These are phyloP conservation scores for Rhadina sibilatrix DNA, from an alignment of 2,113 vertebrate species.

Conservation along the genomic window DNA sequence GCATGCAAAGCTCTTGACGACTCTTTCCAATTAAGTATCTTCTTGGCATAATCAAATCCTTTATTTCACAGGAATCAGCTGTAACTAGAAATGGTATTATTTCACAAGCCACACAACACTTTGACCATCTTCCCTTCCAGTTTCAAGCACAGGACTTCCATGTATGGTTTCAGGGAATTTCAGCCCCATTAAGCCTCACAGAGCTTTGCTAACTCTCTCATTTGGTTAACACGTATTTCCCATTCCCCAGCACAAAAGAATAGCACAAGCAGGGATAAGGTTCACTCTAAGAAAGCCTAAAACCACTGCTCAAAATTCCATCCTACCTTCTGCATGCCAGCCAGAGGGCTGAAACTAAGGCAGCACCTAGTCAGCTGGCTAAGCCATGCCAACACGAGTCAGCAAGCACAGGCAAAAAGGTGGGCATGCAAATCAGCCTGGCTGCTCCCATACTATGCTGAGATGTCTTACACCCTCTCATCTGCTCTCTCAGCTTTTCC, in stretches of 20 bases:
- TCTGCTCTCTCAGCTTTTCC: not conserved
- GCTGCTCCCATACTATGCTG: not conserved
- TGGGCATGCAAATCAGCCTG: not conserved
- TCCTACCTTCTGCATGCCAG: not conserved
- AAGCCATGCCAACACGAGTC: accelerated
- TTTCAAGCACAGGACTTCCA: not conserved
- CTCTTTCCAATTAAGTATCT: not conserved
- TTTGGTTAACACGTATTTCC: accelerated
- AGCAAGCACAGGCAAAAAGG: not conserved
- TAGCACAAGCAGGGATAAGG: accelerated
- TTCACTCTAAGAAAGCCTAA: not conserved
- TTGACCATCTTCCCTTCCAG: not conserved
- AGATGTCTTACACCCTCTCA: not conserved
- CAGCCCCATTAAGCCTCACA: not conserved
- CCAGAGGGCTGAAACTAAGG: not conserved
- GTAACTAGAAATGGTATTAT: not conserved
- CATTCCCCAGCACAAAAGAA: not conserved
- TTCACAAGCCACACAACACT: not conserved
- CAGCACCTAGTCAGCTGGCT: not conserved
- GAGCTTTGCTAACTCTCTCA: not conserved
- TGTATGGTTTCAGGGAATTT: accelerated
- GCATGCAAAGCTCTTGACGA: not conserved
- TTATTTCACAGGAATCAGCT: conserved; percentile 49
- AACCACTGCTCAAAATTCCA: not conserved
- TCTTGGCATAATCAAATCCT: not conserved